phyloP scores from a whole-genome alignment of 2,113 vertebrate genomes.

The Eidolon helvum region DNA sequence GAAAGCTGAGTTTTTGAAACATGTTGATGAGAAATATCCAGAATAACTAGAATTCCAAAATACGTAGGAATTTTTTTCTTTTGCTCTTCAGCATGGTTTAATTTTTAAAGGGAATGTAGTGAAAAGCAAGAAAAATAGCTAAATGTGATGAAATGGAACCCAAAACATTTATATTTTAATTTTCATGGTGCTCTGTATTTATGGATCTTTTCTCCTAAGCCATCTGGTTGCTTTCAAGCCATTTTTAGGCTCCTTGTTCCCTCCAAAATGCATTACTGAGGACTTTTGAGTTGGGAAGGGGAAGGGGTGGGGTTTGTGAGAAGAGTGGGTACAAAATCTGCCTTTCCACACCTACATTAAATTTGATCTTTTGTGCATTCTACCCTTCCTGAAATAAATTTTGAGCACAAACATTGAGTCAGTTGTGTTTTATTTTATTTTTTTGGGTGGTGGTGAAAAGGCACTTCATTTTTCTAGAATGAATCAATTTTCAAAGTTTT shows the following conservation, averaged over 20 bases:
- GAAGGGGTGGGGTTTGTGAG: conserved; percentile 37
- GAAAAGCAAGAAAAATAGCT: conserved; percentile 54
- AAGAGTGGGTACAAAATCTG: conserved; percentile 14
- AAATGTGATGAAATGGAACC: conserved; percentile 57
- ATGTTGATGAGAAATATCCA: conserved; percentile 19
- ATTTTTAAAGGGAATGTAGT: conserved; percentile 54
- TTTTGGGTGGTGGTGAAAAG: conserved; percentile 4
- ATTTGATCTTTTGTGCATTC: conserved; percentile 61
- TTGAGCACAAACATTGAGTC: conserved; percentile 26
- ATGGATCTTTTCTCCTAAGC: conserved; percentile 52
- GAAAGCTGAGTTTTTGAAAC: conserved; percentile 9
- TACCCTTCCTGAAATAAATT: conserved; percentile 45
- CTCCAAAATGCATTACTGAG: conserved; percentile 49
- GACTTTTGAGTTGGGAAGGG: conserved; percentile 50
- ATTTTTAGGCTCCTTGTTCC: conserved; percentile 56
- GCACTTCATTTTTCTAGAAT: conserved; percentile 63
- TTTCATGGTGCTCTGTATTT: conserved; percentile 59
- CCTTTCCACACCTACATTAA: conserved; percentile 28
- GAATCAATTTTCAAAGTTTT: conserved; percentile 58
- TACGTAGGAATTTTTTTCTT: not conserved
- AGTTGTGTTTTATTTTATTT: not conserved
- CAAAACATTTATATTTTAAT: conserved; percentile 66
- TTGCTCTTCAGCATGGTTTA: conserved; percentile 36
- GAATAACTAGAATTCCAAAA: conserved; percentile 29
- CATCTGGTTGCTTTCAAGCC: conserved; percentile 66